Evolutionary conservation across 2,113 vertebrate genomes (phyloP).

Genomic region (Oostethus manadensis): DNA sequence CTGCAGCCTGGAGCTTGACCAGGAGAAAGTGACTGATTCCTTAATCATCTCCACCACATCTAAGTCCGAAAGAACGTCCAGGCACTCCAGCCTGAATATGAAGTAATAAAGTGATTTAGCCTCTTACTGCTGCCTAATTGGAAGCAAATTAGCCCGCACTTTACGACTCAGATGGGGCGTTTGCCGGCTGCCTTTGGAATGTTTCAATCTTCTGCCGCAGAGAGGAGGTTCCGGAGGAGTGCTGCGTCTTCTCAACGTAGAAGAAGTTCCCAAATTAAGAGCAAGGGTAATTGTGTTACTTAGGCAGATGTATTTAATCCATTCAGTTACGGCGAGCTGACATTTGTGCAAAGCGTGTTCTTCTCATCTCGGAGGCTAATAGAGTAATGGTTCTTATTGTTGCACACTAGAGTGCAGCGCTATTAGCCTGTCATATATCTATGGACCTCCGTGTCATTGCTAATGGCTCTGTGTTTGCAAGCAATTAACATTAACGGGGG

Average conservation of each 20-base stretch:
- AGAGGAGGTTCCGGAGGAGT: constrained; percentile 3
- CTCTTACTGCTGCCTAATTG: constrained; percentile 35
- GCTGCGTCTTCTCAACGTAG: constrained; percentile 9
- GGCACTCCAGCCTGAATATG: constrained; percentile 23
- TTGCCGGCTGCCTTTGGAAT: constrained; percentile 28
- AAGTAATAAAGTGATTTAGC: constrained; percentile 48
- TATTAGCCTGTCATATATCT: constrained; percentile 47
- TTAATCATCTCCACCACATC: constrained; percentile 30
- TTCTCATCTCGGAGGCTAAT: constrained; percentile 34
- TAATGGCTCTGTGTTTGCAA: constrained; percentile 54
- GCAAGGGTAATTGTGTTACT: constrained; percentile 1
- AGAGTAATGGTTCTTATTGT: constrained; percentile 38
- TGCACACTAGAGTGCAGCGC: constrained; percentile 20
- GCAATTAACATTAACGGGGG: constrained; percentile 14
- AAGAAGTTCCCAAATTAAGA: constrained; percentile 2
- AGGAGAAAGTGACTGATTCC: constrained; percentile 26
- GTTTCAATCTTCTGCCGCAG: constrained; percentile 3
- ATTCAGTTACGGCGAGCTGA: constrained; percentile 16
- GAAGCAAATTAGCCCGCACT: constrained; percentile 40
- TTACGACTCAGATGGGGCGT: constrained; percentile 34
- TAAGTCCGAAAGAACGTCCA: constrained; percentile 13
- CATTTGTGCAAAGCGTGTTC: constrained; percentile 10
- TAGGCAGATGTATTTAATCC: constrained; percentile 9
- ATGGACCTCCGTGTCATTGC: constrained; percentile 40
- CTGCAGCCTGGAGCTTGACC: constrained; percentile 38